Evolutionary conservation across 2,888 invertebrate genomes (phyloP), one percentile per base, ranked within the genome.

Genomic region (Syrista parreyssii): DNA sequence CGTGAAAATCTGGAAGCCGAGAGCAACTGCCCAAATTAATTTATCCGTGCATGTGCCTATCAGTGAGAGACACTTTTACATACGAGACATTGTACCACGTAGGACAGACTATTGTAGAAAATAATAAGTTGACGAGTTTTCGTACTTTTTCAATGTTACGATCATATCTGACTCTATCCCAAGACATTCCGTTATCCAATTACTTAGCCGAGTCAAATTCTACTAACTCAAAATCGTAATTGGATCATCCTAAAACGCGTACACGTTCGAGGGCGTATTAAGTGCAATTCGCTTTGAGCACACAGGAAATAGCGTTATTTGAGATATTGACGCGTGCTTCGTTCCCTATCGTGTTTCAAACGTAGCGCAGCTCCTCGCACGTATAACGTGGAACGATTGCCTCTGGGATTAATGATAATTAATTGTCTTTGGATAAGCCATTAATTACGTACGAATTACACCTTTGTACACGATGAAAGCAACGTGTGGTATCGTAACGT

Each of bases 151-250:
- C 23, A 23, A 55, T 9, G 9, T 9, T 55, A 9, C 23, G 23
- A 9, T 4, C 9, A 55, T 55, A 23, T 55, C 9, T 9, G 9
- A 55, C 55, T 23, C 9, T 23, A 9, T 55, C 23, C 9, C 55
- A 15, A 9, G 23, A 78, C 78, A 77, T 68, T 78, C 77, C 76
- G 68, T 76, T 82, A 84, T 84, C 83, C 78, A 80, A 85, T 85
- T 86, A 83, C 86, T 80, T 35, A 71, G 74, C 33, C 82, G 84
- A 85, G 85, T 83, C 84, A 83, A 82, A 85, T 80, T 78, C 79
- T 81, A 82, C 82, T 82, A 84, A 80, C 80, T 76, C 74, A 74
- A 78, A 68, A 78, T 76, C 36, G 86, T 83, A 85, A 86, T 82
- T 81, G 81, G 83, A 86, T 86, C 85, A 75, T 76, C 77, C 75